Evolutionary conservation across 2,113 vertebrate species (phyloP).

Genomic region (Zosterops hypoxanthus): DNA sequence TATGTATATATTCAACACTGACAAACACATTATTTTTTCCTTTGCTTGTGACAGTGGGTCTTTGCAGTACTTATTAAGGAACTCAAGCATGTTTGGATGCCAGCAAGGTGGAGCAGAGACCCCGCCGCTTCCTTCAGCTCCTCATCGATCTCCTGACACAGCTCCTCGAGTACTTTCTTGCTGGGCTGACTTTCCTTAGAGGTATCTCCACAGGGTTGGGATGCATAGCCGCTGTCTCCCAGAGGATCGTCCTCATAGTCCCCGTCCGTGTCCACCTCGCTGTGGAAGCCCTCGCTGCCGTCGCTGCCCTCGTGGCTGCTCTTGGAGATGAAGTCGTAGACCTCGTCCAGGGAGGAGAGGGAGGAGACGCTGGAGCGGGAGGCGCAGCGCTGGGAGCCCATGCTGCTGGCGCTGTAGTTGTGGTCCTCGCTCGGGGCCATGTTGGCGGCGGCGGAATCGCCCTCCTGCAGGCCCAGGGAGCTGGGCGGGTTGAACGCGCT

Average conservation of each 20-base stretch:
- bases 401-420: constrained; percentile 88
- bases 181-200: constrained; percentile 74
- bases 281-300: constrained; percentile 90
- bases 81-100: constrained; percentile 89
- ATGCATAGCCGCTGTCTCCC: constrained; percentile 77
- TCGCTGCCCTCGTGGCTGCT: constrained; percentile 83
- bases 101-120: constrained; percentile 96
- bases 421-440: constrained; percentile 95
- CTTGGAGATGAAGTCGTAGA: constrained; percentile 82
- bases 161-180: constrained; percentile 80
- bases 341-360: constrained; percentile 87
- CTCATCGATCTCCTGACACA: constrained; percentile 91
- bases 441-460: constrained; percentile 75
- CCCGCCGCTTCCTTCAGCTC: constrained; percentile 97
- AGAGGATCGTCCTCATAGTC: constrained; percentile 83
- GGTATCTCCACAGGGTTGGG: constrained; percentile 63
- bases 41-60: constrained; percentile 86
- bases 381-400: constrained; percentile 84
- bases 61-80: constrained; percentile 88
- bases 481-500: constrained; percentile 63
- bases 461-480: constrained; percentile 43
- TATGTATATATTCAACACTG: constrained; percentile 68
- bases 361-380: constrained; percentile 86
- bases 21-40: constrained; percentile 84
- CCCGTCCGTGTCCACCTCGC: constrained; percentile 89